A percentile compares a stretch with the other conserved stretches of the same genome.
Evolutionary conservation across 2,888 invertebrate species (phyloP).

Genomic region (Nemurella pictetii): DNA sequence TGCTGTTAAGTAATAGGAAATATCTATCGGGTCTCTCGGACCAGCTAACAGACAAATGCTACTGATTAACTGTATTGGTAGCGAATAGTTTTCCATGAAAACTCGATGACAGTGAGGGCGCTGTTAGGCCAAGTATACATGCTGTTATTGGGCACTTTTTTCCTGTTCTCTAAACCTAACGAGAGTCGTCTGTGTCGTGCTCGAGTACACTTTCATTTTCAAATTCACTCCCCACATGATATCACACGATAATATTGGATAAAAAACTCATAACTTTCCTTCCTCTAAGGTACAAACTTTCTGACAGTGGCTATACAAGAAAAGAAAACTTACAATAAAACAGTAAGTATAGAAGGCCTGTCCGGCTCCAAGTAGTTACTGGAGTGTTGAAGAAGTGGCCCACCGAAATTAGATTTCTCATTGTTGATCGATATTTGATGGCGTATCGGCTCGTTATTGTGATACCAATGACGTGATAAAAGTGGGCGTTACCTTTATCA

Average conservation of each 20-base stretch:
- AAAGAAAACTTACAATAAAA: constrained; percentile 3
- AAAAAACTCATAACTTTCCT: not conserved
- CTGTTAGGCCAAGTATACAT: too few relatives aligned
- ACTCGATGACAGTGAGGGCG: too few relatives aligned
- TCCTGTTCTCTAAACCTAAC: not conserved
- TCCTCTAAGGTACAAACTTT: not conserved
- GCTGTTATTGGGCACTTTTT: too few relatives aligned
- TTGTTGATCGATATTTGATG: constrained; percentile 22
- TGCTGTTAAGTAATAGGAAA: constrained; percentile 12
- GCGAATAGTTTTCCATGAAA: not conserved
- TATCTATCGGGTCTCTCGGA: not conserved
- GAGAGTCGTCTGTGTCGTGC: not conserved
- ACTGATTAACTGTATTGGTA: not conserved
- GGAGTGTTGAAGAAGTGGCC: not conserved
- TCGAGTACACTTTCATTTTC: not conserved
- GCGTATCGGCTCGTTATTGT: not conserved
- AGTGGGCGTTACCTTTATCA: constrained; percentile 27
- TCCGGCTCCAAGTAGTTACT: not conserved
- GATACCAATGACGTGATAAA: constrained; percentile 11
- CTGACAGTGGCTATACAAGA: not conserved
- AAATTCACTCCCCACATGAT: not conserved
- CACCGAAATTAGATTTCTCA: constrained; percentile 2
- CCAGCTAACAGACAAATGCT: not conserved
- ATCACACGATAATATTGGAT: not conserved
- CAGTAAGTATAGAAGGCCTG: constrained; percentile 1